Evolutionary conservation across 2,888 invertebrate genomes (phyloP).

Genomic region (Standfussiana lucernea): DNA sequence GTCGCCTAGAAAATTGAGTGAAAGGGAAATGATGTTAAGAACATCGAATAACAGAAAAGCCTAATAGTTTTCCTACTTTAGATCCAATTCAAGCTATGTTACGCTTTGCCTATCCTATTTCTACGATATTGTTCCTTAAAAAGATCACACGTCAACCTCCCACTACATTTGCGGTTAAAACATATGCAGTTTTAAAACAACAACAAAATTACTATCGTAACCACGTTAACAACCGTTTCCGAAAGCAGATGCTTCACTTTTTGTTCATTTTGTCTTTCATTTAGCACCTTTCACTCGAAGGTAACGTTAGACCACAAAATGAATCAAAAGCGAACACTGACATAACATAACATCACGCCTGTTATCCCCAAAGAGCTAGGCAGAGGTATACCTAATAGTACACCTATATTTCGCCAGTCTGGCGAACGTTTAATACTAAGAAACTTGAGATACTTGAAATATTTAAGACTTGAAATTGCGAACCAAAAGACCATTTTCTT

Average conservation of each 20-base stretch:
- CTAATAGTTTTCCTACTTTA: neutral
- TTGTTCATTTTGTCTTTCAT: neutral
- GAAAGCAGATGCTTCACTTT: neutral
- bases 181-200: neutral
- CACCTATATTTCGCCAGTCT: no score
- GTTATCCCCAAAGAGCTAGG: no score
- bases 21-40: neutral
- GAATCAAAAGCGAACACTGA: neutral
- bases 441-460: neutral
- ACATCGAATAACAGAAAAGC: neutral
- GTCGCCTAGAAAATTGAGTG: constrained; percentile 27
- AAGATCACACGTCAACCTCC: neutral
- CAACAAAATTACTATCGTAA: neutral
- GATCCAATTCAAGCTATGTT: neutral
- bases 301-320: neutral
- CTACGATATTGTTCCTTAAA: neutral
- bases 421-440: neutral
- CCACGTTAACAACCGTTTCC: neutral
- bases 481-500: neutral
- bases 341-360: no score
- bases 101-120: neutral
- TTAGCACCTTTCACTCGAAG: neutral
- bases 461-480: neutral
- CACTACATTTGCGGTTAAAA: neutral
- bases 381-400: no score